Evolutionary conservation across 2,113 vertebrate species (phyloP).

Genomic region (Junco hyemalis): DNA sequence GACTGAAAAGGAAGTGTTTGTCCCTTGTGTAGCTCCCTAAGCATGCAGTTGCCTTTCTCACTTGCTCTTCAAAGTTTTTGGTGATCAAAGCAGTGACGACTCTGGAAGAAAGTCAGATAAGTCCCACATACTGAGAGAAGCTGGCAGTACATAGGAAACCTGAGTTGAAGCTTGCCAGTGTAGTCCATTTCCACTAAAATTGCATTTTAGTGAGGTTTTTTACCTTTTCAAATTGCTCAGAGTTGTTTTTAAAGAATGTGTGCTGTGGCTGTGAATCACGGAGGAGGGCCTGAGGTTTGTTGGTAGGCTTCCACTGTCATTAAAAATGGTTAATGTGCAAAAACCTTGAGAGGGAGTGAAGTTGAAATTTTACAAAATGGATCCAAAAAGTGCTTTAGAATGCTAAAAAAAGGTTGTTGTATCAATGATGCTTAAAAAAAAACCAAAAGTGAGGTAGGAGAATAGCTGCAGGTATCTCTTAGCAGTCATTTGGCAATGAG

Average conservation of each 20-base stretch:
- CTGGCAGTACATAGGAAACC: neutral
- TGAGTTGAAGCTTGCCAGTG: neutral
- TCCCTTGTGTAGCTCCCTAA: slow-evolving; percentile 18
- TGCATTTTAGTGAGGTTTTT: neutral
- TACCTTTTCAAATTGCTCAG: neutral
- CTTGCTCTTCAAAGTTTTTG: slow-evolving; percentile 26
- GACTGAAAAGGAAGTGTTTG: slow-evolving; percentile 31
- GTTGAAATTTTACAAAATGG: neutral
- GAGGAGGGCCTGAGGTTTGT: neutral
- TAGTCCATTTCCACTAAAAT: neutral
- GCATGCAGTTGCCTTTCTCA: slow-evolving; percentile 5
- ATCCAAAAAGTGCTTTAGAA: neutral
- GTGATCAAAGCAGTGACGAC: slow-evolving; percentile 34
- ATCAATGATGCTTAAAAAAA: neutral
- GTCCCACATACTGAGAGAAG: neutral
- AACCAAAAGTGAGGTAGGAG: neutral
- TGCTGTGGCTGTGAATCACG: neutral
- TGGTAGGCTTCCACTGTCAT: neutral
- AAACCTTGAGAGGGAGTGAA: neutral
- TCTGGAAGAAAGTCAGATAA: neutral
- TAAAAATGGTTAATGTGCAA: neutral
- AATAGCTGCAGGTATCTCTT: neutral
- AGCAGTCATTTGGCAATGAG: neutral
- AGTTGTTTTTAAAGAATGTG: neutral
- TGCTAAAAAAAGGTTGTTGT: neutral